Percentiles rank a stretch among this genome's conserved stretches.
Conservation (phyloP, 2,797 vertebrate genomes). For the Natrix natrix region DNA sequence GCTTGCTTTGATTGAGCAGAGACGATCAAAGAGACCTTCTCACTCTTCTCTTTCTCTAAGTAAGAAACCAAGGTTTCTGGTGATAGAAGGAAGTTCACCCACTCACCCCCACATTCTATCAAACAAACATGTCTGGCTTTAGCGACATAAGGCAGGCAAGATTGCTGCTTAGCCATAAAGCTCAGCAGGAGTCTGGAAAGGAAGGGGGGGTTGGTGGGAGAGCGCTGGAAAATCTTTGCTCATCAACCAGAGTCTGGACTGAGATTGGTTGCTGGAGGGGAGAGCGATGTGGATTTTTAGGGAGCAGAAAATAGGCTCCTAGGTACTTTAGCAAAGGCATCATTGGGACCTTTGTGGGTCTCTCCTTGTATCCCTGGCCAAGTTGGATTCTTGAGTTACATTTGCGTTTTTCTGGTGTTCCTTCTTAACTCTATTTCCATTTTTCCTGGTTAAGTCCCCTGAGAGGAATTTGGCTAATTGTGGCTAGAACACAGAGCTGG, state of each 20-base stretch:
- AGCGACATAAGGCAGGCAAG: neutral
- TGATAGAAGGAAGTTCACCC: neutral
- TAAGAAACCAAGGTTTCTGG: neutral
- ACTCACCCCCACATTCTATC: neutral
- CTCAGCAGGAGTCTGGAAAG: slow-evolving; percentile 2
- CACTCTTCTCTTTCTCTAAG: neutral
- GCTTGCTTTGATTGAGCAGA: neutral
- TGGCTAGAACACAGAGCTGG: neutral
- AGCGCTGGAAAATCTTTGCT: slow-evolving; percentile 27
- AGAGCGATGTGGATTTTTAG: neutral
- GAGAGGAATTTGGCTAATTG: neutral
- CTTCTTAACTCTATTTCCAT: neutral
- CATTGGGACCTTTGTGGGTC: neutral
- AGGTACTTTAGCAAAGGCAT: neutral
- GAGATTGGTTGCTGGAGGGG: neutral
- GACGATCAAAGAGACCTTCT: neutral
- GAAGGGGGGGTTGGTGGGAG: neutral
- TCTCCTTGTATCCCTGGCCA: neutral
- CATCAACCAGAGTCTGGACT: slow-evolving; percentile 14
- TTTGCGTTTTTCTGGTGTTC: neutral
- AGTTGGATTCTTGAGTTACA: neutral
- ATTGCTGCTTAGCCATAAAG: slow-evolving; percentile 5
- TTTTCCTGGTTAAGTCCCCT: neutral
- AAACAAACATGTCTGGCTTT: slow-evolving; percentile 11
- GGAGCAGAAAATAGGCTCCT: neutral